Base-by-base conservation (phyloP, 2,888 invertebrate species). In the Phaedon cochleariae region DNA sequence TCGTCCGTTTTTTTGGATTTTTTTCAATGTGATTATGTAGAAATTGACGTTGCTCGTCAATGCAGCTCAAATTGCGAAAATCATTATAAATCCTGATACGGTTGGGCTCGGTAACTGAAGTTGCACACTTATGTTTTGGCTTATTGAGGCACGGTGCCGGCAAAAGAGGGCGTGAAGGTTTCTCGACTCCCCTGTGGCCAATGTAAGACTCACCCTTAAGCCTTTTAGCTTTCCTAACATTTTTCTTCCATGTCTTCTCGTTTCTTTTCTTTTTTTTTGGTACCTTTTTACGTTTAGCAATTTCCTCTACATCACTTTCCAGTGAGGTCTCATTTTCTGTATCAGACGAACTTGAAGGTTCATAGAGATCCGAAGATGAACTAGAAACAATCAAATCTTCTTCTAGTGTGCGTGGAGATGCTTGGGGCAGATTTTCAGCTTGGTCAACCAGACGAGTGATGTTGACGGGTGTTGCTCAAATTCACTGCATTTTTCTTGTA, bases 111-210 rank as follows among this genome's bases (percentile, higher is more conserved):
- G 64, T 66, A 37, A 74, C 69, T 29, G 22, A 53, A 41, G 26
- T 54, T 29, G 22, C 61, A 61, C 73, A 76, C 69, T 69, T 73
- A 61, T 75, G 71, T 64, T 75, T 74, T 59, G 64, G 62, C 59
- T 65, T 72, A 26, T 29, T 61, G 22, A 61, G 34, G 60, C 76
- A 76, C 37, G 72, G 72, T 34, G 52, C n/a, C 15, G 67, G 62
- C 53, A 68, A 59, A 37, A 68, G 66, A 67, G 64, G 72, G 64
- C 57, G 54, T 49, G 37, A 49, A 12, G 29, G 17, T 10, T 68
- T 66, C 15, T 46, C 29, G 12, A 63, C 22, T 34, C 48, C 59
- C 46, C 59, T 54, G 61, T 61, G 59, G 18, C 65, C 63, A 52
- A 63, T 59, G 61, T 65, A 71, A 18, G 67, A 59, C 52, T 69